Evolutionary conservation across 1,140 invertebrate genomes (phyloP), one percentile per base, ranked within the genome.

Genomic region (Achatina immaculata): DNA sequence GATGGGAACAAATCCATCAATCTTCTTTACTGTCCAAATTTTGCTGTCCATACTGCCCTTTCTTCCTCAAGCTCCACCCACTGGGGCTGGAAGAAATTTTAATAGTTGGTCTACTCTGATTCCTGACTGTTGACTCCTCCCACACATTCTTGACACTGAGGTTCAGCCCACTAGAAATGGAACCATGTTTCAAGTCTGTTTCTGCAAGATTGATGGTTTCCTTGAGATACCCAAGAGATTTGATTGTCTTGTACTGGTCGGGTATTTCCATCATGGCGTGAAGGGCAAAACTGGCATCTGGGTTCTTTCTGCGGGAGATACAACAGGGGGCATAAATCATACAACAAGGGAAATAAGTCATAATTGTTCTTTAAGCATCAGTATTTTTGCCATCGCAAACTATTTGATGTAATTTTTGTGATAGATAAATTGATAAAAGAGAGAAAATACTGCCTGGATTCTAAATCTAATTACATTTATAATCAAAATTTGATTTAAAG

Each of bases 191-290:
- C 16, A n/a, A 3, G 31, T 0, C 21, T 40, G n/a, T 62, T 28
- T 34, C 19, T 36, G 16, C n/a, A 9, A 45, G 40, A 31, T 36
- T 4, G 11, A 31, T 43, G 7, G 14, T 19, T 43, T 68, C 38
- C 19, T 79, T 42, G 19, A 83, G 73, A 74, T 82, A 90, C 1
- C 90, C 89, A 14, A 92, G 85, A 45, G 89, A 83, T 86, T 91
- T 92, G 68, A 93, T 92, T 34, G 90, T 91, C 81, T 92, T 92
- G 83, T 92, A 93, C 86, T 93, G 92, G 84, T 93, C 91, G 4
- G 92, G 92, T 68, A 93, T 92, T 75, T 93, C 92, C 92, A 93
- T 93, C 48, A 93, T 83, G 16, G 91, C 91, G 84, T 93, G 91
- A 66, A 93, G 84, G 14, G 92, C 92, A 80, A 93, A 92, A 21